Base-by-base conservation (phyloP, 1,140 invertebrate species). In the Pectinophora gossypiella region DNA sequence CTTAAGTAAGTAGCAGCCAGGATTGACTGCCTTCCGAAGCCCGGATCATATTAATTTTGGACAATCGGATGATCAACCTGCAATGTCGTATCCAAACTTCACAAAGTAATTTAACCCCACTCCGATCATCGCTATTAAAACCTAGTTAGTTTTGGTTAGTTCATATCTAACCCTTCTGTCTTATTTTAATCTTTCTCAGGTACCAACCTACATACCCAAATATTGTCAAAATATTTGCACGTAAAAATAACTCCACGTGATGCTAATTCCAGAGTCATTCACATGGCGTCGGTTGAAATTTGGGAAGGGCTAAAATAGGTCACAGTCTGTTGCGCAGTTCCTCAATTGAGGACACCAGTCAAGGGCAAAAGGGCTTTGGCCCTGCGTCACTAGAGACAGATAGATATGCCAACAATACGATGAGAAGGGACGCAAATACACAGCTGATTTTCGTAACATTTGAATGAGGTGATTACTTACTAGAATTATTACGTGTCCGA, bases 351-450 rank as follows among this genome's bases (percentile, higher is more conserved):
- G 32, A 21, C 42, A 44, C 42, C 42, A 54, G 52, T 62, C 54
- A 59, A 66, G 63, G 63, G 59, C 59, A 43, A 19, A n/a, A 46
- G 56, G 59, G 45, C 51, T 61, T 47, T 47, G 51, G 47, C 59
- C 59, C 51, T 50, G 42, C 20, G 38, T 9, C 35, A 13, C 19
- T 6, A 4, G 16, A 12, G 19, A 51, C 27, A 32, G 43, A 47
- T 16, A 22, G 15, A 18, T 35, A 19, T 38, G 35, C 15, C 16
- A 40, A 7, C 19, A 18, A 32, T 4, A 5, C 1, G 44, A 38
- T 0, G 23, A 6, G 47, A 2, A 47, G n/a, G 19, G 51, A 53
- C 4, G 12, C 16, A 22, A 7, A 23, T 44, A 40, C 20, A 20
- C 51, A 52, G 51, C 32, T 53, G 56, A 38, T 48, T 54, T 54